These are phyloP conservation scores for pig (Sus scrofa) DNA, from an alignment of 2,113 vertebrate genomes.

Conservation along the genomic window T2T-Sscrofa CM000825.6:61225001-61225500, in stretches of 20 bases:
- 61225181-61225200: background rate
- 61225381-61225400: background rate
- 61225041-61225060: background rate
- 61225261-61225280: background rate
- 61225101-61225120: background rate
- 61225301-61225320: background rate
- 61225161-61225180: background rate
- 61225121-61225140: background rate
- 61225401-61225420: background rate
- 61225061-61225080: background rate
- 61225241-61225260: background rate
- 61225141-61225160: background rate
- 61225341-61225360: background rate
- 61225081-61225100: background rate
- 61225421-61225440: background rate
- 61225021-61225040: slow-evolving; percentile 4
- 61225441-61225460: background rate
- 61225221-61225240: background rate
- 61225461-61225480: background rate
- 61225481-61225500: background rate
- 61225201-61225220: background rate
- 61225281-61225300: background rate
- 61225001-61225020: background rate
- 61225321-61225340: background rate
- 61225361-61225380: background rate